Conservation (phyloP, 2,113 vertebrate genomes). For the Tympanuchus pallidicinctus region DNA sequence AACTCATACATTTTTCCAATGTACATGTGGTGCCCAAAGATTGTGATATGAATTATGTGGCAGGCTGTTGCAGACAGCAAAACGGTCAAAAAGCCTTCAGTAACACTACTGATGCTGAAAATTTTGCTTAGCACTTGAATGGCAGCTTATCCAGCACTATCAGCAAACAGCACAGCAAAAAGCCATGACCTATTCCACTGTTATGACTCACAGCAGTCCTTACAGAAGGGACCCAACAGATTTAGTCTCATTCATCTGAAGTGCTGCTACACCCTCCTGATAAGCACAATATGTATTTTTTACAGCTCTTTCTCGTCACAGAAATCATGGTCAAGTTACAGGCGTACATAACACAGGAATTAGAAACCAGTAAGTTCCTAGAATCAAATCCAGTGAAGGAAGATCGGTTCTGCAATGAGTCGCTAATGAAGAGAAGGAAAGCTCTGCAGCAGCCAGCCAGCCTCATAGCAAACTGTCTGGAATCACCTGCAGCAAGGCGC, state of each 20-base stretch:
- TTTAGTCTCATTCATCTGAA: neutral
- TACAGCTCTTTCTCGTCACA: neutral
- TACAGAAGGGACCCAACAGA: neutral
- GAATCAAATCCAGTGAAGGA: neutral
- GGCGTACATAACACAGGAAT: neutral
- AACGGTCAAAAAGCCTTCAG: neutral
- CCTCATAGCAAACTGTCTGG: neutral
- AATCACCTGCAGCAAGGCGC: constrained; percentile 10
- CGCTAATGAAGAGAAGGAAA: neutral
- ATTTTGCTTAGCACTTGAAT: neutral
- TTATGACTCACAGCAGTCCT: neutral
- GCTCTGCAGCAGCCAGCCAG: neutral
- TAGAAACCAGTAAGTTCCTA: neutral
- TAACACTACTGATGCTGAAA: neutral
- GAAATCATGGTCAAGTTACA: neutral
- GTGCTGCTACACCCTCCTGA: neutral
- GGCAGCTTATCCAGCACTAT: neutral
- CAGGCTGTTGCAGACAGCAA: neutral
- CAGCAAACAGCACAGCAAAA: neutral
- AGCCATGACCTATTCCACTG: neutral
- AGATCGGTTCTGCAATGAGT: neutral
- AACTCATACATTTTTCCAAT: neutral
- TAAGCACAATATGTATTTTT: neutral
- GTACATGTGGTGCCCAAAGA: neutral
- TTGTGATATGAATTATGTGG: neutral